Base-by-base conservation (phyloP, 2,113 vertebrate genomes). In the Falco punctatus region DNA sequence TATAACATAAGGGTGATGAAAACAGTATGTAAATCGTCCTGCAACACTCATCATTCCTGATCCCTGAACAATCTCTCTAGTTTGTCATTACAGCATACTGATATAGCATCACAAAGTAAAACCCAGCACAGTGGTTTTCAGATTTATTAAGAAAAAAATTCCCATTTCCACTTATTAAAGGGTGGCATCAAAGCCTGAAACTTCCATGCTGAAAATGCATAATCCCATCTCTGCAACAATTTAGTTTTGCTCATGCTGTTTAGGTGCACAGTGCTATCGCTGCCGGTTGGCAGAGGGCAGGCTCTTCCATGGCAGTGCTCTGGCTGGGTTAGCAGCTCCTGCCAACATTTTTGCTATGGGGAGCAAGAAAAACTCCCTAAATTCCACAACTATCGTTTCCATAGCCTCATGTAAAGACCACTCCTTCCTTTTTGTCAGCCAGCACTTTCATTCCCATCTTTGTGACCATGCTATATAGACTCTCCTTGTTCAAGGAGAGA, bases 391-490 rank as follows among this genome's bases (percentile, higher is more conserved):
- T 61, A 70, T 33, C 32, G 21, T 30, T 88, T 55, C 72, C 28
- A 69, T 5, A 79, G 30, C 33, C 55, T 59, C 35, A 35, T 18
- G 32, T 62, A 83, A 94, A 82, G 42, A n/a, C 26, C 5, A 35
- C 7, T 33, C 23, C 46, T 21, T 64, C 40, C 27, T 59, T 81
- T 74, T 49, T 86, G 48, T 80, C 81, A 96, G 64, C n/a, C 69
- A 96, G 80, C 78, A 88, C 15, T 83, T 55, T 79, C n/a, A 72
- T 71, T 92, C 58, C 38, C 22, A 27, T 54, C 17, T 2, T 1
- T 12, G 7, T 15, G 5, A 26, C n/a, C 1, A 0, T 12, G 4
- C 17, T 58, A 3, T 1, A 1, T 4, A 70, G 9, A 9, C 16
- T 90, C 4, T 70, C 32, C 11, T 58, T 70, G 14, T 13, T n/a